Conservation (phyloP, 2,113 vertebrate genomes). For the Crypturellus undulatus region DNA sequence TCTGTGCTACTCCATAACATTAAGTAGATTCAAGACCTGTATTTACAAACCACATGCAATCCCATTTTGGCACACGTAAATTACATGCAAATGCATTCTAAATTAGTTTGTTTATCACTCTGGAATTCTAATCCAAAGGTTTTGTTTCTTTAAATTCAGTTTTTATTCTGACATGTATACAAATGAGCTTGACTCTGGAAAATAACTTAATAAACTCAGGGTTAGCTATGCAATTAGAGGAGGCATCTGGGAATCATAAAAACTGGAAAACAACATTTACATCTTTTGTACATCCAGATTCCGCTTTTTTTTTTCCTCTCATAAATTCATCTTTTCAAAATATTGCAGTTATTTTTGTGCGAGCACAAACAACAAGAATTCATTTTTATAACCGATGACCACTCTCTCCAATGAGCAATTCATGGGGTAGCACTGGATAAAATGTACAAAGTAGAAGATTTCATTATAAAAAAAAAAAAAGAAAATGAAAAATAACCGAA, state of each 20-base stretch:
- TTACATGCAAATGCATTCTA: conserved; percentile 82
- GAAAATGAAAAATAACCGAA: conserved; percentile 76
- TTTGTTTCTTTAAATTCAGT: conserved; percentile 77
- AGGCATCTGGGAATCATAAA: conserved; percentile 82
- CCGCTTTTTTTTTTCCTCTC: conserved; percentile 1
- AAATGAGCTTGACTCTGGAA: conserved; percentile 84
- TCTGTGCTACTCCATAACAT: conserved; percentile 67
- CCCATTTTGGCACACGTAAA: conserved; percentile 81
- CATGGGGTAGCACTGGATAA: conserved; percentile 48
- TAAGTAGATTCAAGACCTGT: conserved; percentile 74
- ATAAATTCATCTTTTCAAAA: conserved; percentile 62
- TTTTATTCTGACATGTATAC: conserved; percentile 82
- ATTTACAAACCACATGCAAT: conserved; percentile 77
- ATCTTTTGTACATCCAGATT: conserved; percentile 75
- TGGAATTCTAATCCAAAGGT: conserved; percentile 79
- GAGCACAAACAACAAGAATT: conserved; percentile 53
- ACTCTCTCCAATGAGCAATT: conserved; percentile 50
- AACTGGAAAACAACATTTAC: conserved; percentile 79
- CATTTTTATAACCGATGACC: conserved; percentile 66
- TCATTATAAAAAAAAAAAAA: conserved; percentile 64
- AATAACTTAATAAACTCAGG: conserved; percentile 84
- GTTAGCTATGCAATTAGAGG: conserved; percentile 81
- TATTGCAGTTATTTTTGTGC: conserved; percentile 56
- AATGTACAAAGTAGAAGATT: conserved; percentile 72
- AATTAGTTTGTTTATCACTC: conserved; percentile 83